Percentiles rank a stretch among this genome's conserved stretches.
Conservation (phyloP, 2,797 vertebrate genomes). For the Spinus pinus region DNA sequence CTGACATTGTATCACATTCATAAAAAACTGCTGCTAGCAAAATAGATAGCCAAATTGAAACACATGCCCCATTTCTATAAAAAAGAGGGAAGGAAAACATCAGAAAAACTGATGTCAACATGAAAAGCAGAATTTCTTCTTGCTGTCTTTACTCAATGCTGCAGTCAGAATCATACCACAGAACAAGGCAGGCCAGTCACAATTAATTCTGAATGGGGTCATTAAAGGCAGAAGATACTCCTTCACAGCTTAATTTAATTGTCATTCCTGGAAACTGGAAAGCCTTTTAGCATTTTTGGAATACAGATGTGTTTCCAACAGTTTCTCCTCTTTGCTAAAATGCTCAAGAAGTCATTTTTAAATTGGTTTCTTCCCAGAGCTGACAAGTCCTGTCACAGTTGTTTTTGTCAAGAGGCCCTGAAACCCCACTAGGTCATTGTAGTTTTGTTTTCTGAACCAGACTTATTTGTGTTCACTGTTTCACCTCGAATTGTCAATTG, state of each 20-base stretch:
- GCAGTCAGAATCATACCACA: neutral
- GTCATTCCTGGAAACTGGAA: neutral
- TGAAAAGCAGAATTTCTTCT: neutral
- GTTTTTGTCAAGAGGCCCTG: neutral
- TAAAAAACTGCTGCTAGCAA: constrained; percentile 27
- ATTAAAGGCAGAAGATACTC: constrained; percentile 1
- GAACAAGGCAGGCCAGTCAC: neutral
- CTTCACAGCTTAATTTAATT: neutral
- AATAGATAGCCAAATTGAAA: constrained; percentile 20
- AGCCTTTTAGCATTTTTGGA: neutral
- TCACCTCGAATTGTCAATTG: neutral
- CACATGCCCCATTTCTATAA: neutral
- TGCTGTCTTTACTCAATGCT: neutral
- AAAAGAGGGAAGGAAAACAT: neutral
- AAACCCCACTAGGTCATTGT: neutral
- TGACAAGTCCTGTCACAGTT: neutral
- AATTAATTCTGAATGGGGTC: neutral
- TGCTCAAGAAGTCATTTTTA: neutral
- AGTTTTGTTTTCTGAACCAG: neutral
- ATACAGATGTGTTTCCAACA: neutral
- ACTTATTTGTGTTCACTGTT: neutral
- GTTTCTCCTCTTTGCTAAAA: neutral
- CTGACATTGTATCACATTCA: constrained; percentile 13
- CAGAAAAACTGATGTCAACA: neutral
- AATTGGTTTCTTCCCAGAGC: neutral